phyloP scores from a whole-genome alignment of 2,888 invertebrate genomes.

The Stratiomys singularior region DNA sequence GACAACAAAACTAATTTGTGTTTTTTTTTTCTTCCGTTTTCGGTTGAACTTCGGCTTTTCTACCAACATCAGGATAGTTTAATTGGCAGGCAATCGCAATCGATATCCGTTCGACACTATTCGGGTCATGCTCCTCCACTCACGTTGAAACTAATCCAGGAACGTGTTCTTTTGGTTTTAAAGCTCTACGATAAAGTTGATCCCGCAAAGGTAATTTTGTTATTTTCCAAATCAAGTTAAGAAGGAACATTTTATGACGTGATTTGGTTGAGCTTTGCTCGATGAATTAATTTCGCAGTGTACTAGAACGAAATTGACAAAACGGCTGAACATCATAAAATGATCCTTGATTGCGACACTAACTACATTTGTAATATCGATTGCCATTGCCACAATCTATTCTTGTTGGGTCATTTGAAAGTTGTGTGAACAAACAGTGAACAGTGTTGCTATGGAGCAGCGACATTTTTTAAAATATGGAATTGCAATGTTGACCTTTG shows the following conservation, averaged over 20 bases:
- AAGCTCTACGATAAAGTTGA: slow-evolving; percentile 98
- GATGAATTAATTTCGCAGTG: too few relatives aligned
- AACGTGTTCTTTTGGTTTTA: slow-evolving; percentile 93
- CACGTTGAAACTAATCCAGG: slow-evolving; percentile 82
- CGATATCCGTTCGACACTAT: slow-evolving; percentile 72
- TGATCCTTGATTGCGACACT: neutral
- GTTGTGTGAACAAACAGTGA: slow-evolving; percentile 11
- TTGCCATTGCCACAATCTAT: slow-evolving; percentile 53
- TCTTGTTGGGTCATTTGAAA: slow-evolving; percentile 18
- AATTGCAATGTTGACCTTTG: neutral
- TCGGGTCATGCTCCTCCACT: slow-evolving; percentile 77
- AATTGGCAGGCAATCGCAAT: slow-evolving; percentile 68
- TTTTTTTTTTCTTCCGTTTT: slow-evolving; percentile 56
- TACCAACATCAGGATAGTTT: slow-evolving; percentile 26
- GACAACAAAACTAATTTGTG: slow-evolving; percentile 50
- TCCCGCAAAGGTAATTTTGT: slow-evolving; percentile 83
- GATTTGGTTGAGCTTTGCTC: too few relatives aligned
- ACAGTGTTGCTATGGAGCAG: neutral
- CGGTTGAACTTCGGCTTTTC: slow-evolving; percentile 52
- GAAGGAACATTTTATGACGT: neutral
- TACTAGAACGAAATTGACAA: too few relatives aligned
- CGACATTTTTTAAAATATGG: too few relatives aligned
- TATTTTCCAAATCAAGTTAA: too few relatives aligned
- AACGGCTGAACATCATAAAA: neutral
- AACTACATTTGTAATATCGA: slow-evolving; percentile 49